phyloP scores from a whole-genome alignment of 1,140 invertebrate species.

The Bicyclus anynana region DNA sequence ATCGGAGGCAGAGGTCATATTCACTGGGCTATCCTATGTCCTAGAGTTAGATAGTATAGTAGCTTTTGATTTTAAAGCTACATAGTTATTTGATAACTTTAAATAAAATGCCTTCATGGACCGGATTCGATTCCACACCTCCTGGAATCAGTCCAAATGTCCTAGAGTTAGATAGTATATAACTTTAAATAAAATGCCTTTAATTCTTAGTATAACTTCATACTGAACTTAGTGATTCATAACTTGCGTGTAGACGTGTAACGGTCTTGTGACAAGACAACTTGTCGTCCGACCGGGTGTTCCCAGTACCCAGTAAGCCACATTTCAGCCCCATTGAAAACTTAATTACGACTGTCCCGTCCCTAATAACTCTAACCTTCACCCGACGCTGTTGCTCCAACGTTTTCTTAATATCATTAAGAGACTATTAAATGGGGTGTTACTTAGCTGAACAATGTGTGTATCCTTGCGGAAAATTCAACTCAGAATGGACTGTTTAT shows the following conservation, averaged over 20 bases:
- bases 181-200: background rate
- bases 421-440: conserved; percentile 42
- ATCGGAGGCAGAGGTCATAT: no score
- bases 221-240: background rate
- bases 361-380: conserved; percentile 27
- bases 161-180: no score
- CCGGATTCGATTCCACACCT: no score
- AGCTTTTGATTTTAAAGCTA: no score
- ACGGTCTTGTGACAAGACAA: conserved; percentile 26
- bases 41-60: no score
- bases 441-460: conserved; percentile 33
- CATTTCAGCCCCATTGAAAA: conserved; percentile 45
- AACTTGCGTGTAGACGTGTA: conserved; percentile 3
- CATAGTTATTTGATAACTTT: no score
- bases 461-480: conserved; percentile 22
- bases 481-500: conserved; percentile 14
- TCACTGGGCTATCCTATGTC: no score
- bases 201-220: background rate
- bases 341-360: conserved; percentile 42
- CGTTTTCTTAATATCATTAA: conserved; percentile 48
- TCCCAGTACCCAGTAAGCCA: background rate
- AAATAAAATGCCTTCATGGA: no score
- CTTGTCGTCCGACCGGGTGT: background rate
- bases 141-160: no score
- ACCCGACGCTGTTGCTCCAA: conserved; percentile 37